Conservation (phyloP, 2,113 vertebrate species). For the Anhinga anhinga region DNA sequence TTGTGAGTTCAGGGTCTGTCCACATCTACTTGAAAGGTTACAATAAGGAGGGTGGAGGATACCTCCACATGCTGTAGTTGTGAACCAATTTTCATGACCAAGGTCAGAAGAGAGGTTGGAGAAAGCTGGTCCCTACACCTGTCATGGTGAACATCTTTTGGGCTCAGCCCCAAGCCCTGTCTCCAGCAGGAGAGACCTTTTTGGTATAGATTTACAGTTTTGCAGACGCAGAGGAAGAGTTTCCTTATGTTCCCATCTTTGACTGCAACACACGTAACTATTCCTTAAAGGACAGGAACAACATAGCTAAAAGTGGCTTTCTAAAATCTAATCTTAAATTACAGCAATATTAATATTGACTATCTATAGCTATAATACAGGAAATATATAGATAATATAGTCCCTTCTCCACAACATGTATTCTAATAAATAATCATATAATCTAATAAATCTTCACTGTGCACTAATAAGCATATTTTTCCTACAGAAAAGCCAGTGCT, state of each 20-base stretch:
- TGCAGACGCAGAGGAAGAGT: neutral
- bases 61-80: neutral
- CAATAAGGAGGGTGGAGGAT: neutral
- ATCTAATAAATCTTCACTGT: neutral
- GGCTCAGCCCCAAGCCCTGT: neutral
- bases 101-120: neutral
- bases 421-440: constrained; percentile 47
- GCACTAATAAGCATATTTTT: constrained; percentile 40
- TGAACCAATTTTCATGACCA: neutral
- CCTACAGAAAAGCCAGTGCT: neutral
- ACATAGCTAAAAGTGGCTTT: neutral
- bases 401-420: neutral
- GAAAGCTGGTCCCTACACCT: neutral
- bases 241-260: neutral
- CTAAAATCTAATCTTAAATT: neutral
- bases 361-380: neutral
- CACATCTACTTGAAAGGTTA: neutral
- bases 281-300: neutral
- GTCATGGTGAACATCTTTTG: neutral
- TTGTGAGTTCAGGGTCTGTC: neutral
- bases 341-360: constrained; percentile 32
- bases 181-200: neutral
- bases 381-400: neutral
- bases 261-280: no score
- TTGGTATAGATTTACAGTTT: neutral